Evolutionary conservation across 2,888 invertebrate genomes (phyloP), one percentile per base, ranked within the genome.

Genomic region (Lampropteryx suffumata): DNA sequence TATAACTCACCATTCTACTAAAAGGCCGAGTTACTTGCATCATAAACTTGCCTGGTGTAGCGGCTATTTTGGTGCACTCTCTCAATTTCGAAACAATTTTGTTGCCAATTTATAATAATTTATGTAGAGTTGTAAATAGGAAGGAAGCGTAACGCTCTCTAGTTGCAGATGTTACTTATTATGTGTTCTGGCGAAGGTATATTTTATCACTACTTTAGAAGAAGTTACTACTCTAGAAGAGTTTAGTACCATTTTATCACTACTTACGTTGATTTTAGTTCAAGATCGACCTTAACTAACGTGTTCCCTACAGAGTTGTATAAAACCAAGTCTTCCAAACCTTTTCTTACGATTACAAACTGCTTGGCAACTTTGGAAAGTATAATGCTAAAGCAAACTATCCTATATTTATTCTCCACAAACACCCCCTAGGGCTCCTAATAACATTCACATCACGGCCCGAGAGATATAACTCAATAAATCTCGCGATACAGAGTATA

Each of bases 41-140:
- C 57, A 56, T 59, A 57, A 60, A 57, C 50, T 55, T 26, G 57
- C 56, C 45, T 42, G 41, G 46, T 47, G 48, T 50, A 43, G 36
- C 28, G 42, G 48, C 35, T 43, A 52, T 41, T 37, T 29, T 26
- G 30, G 44, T 44, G 50, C 44, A 50, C 50, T 55, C 52, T 35
- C 52, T 35, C 45, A 47, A 61, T 56, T 61, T 61, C 50, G 51
- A 57, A 55, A 54, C 55, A 50, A 59, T 62, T 62, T 57, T 49
- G 55, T 45, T 41, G 53, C 54, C 55, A 59, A 57, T 52, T 57
- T 58, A 53, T 62, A 57, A 53, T 62, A 57, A 62, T 59, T 59
- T 62, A 59, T 62, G 57, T 59, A 46, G 59, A 56, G 59, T 55
- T 56, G 50, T 54, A 58, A 61, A 54, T 47, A 52, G 54, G 42